Conservation (phyloP, 2,888 invertebrate species). For the Drosophila kanekoi region DNA sequence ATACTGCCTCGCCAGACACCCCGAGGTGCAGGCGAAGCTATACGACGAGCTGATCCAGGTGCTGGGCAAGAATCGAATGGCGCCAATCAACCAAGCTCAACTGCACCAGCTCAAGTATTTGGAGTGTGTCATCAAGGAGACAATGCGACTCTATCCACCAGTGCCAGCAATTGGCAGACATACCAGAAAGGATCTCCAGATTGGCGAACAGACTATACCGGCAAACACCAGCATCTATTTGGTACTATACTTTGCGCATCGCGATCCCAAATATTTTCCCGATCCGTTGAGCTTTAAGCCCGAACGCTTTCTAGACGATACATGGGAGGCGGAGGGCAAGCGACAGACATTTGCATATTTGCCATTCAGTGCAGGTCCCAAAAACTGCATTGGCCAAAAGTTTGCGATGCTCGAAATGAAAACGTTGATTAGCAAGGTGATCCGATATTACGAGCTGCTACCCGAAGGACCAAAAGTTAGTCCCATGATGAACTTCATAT, state of each 20-base stretch:
- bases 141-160: slow-evolving; percentile 88
- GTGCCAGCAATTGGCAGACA: slow-evolving; percentile 87
- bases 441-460: slow-evolving; percentile 71
- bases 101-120: slow-evolving; percentile 82
- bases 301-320: slow-evolving; percentile 85
- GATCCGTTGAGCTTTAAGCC: slow-evolving; percentile 76
- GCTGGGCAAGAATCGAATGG: slow-evolving; percentile 58
- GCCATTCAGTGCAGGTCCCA: slow-evolving; percentile 81
- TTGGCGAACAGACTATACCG: slow-evolving; percentile 82
- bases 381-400: slow-evolving; percentile 82
- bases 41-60: slow-evolving; percentile 69
- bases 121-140: slow-evolving; percentile 89
- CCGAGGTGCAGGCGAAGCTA: slow-evolving; percentile 68
- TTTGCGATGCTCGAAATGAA: slow-evolving; percentile 83
- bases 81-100: slow-evolving; percentile 51
- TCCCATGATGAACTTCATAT: slow-evolving; percentile 70
- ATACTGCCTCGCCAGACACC: slow-evolving; percentile 69
- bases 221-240: slow-evolving; percentile 73
- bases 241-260: slow-evolving; percentile 60
- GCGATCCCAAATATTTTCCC: slow-evolving; percentile 66
- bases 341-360: slow-evolving; percentile 69
- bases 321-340: slow-evolving; percentile 38
- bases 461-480: slow-evolving; percentile 66
- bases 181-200: slow-evolving; percentile 85
- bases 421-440: slow-evolving; percentile 69